A percentile compares a stretch with the other conserved stretches of the same genome.
These are phyloP conservation scores for Balearica regulorum DNA, from an alignment of 2,797 vertebrate species.

Conservation along the genomic window DNA sequence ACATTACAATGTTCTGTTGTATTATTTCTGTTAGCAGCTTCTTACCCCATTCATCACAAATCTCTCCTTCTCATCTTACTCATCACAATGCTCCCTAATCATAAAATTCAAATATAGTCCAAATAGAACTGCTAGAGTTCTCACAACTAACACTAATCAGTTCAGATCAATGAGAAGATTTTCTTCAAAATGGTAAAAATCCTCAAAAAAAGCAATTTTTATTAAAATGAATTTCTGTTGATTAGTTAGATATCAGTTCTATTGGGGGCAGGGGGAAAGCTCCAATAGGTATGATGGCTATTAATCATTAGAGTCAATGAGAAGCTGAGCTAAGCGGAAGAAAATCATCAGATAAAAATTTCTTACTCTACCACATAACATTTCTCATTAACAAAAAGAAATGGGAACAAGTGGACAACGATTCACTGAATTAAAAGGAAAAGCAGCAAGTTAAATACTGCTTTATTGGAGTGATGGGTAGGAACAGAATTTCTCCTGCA, in stretches of 20 bases:
- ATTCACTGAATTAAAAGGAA: neutral
- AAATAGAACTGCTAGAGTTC: neutral
- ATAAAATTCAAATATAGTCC: neutral
- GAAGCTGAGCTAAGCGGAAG: neutral
- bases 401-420: neutral
- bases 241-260: neutral
- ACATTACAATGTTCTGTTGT: neutral
- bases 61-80: neutral
- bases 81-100: neutral
- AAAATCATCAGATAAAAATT: neutral
- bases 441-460: neutral
- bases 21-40: neutral
- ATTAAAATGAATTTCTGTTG: neutral
- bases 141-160: neutral
- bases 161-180: neutral
- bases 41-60: neutral
- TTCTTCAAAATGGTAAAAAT: neutral
- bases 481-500: neutral
- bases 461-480: neutral
- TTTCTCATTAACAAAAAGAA: neutral
- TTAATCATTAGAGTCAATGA: neutral
- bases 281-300: neutral
- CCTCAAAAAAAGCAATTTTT: neutral
- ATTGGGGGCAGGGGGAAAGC: neutral
- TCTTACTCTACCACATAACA: neutral